These are phyloP conservation scores for Albula glossodonta DNA, from an alignment of 2,113 vertebrate species.

Conservation along the genomic window DNA sequence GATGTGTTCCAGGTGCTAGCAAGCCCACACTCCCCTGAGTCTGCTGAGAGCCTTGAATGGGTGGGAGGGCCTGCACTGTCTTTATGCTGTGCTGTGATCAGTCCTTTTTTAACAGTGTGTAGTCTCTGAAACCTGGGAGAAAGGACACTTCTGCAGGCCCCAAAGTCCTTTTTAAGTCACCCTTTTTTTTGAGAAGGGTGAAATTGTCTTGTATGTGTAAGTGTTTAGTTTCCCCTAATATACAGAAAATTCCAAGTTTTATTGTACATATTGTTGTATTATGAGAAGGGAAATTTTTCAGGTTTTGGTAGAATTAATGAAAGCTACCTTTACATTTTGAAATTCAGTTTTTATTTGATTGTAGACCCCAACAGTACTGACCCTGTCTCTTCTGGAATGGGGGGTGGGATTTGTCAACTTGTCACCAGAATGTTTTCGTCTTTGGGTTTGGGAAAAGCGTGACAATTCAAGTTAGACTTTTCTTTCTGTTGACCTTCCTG, in stretches of 20 bases:
- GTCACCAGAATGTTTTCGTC: neutral
- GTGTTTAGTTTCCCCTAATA: neutral
- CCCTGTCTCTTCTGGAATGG: neutral
- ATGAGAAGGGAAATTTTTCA: too few species aligned
- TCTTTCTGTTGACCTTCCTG: too few species aligned
- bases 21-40: neutral
- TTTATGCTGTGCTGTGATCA: neutral
- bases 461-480: too few species aligned
- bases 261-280: too few species aligned
- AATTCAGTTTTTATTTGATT: too few species aligned
- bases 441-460: neutral
- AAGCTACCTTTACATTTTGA: too few species aligned
- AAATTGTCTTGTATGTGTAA: neutral
- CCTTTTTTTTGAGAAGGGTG: neutral
- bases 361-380: neutral
- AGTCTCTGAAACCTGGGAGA: neutral
- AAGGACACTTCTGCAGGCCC: neutral
- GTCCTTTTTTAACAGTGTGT: constrained; percentile 1
- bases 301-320: too few species aligned
- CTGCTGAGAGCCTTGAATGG: neutral
- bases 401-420: neutral
- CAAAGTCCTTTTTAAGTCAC: neutral
- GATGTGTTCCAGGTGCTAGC: neutral
- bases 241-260: too few species aligned
- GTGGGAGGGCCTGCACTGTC: neutral